phyloP scores from a whole-genome alignment of 2,797 vertebrate species.

The Leptodactylus fallax region DNA sequence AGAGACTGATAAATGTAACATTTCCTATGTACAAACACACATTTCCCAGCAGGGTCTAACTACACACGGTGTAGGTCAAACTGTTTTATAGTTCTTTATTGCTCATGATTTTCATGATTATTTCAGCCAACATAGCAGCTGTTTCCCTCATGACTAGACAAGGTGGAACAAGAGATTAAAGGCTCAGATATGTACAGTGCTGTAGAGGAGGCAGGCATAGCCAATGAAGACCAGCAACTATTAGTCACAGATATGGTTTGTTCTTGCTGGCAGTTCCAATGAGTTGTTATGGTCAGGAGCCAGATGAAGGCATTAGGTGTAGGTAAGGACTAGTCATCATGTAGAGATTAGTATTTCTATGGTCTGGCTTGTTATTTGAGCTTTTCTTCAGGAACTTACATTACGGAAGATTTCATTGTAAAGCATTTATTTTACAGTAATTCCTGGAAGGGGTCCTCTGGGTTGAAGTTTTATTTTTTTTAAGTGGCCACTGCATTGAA shows the following conservation, averaged over 20 bases:
- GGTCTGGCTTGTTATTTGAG: background rate
- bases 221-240: background rate
- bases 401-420: background rate
- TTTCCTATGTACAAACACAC: background rate
- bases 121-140: constrained; percentile 46
- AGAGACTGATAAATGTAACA: too few species aligned
- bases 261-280: background rate
- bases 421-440: too few species aligned
- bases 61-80: background rate
- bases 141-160: constrained; percentile 49
- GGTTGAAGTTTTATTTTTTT: too few species aligned
- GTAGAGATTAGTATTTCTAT: background rate
- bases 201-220: background rate
- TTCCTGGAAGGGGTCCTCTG: too few species aligned
- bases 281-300: background rate
- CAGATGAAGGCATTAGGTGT: background rate
- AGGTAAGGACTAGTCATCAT: constrained; percentile 23
- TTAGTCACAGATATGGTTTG: constrained; percentile 45
- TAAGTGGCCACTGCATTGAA: too few species aligned
- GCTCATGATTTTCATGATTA: background rate
- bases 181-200: background rate
- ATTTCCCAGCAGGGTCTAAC: background rate
- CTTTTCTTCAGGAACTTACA: background rate
- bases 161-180: constrained; percentile 18
- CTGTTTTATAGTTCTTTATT: constrained; percentile 26